Evolutionary conservation across 2,113 vertebrate species (phyloP).

Genomic region (Vombatus ursinus): DNA sequence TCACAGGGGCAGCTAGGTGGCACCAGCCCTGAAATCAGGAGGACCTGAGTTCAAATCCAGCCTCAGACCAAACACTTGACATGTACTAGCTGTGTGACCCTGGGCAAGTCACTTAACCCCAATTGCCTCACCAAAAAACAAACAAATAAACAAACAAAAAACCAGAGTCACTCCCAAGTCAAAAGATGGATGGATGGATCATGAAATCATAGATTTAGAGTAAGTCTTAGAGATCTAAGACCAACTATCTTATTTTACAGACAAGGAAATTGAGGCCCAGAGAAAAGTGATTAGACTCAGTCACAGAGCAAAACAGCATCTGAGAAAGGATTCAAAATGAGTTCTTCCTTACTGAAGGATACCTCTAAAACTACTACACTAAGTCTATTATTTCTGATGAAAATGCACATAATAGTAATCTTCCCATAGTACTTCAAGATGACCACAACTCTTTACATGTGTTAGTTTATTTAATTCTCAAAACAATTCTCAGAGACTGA

Average conservation of each 20-base stretch:
- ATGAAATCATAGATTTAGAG: background rate
- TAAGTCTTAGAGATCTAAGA: background rate
- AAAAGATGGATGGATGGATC: background rate
- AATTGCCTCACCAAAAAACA: too few relatives aligned
- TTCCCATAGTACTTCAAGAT: background rate
- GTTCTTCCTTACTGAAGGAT: background rate
- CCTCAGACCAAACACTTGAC: too few relatives aligned
- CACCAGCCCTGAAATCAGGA: too few relatives aligned
- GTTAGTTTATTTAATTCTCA: background rate
- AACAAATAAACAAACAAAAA: background rate
- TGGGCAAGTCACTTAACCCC: too few relatives aligned
- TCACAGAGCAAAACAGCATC: background rate
- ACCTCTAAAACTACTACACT: background rate
- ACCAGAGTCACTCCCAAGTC: background rate
- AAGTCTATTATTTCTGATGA: background rate
- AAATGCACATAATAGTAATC: background rate
- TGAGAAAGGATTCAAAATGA: background rate
- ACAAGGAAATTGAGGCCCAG: background rate
- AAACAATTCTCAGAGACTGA: background rate
- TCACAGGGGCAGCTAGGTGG: background rate
- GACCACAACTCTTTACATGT: background rate
- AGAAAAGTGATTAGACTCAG: background rate
- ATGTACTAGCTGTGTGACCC: too few relatives aligned
- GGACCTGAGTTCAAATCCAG: too few relatives aligned
- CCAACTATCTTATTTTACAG: background rate